These are phyloP conservation scores for Orientallactaga bullata DNA, from an alignment of 2,113 vertebrate species.

Conservation along the genomic window DNA sequence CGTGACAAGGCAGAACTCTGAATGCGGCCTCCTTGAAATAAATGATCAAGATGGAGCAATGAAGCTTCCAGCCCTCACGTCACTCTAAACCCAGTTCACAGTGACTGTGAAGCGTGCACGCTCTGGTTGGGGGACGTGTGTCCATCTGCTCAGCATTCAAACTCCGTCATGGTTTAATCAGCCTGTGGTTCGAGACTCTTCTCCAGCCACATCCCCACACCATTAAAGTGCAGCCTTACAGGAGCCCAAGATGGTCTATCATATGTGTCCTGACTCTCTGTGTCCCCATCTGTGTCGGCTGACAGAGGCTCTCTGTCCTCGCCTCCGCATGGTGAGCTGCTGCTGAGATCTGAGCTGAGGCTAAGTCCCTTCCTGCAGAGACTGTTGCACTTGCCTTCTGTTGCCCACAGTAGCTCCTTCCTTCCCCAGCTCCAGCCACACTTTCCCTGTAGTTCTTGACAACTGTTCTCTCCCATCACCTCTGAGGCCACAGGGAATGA, in stretches of 20 bases:
- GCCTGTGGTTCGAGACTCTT: neutral
- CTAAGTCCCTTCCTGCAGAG: rapidly evolving
- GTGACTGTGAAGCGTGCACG: no score
- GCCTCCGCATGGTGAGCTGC: rapidly evolving
- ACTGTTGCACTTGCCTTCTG: rapidly evolving
- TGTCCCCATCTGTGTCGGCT: rapidly evolving
- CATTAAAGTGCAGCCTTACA: rapidly evolving
- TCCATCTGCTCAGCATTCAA: rapidly evolving
- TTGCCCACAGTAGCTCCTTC: no score
- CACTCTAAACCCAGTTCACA: neutral
- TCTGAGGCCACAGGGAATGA: neutral
- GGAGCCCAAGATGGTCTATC: neutral
- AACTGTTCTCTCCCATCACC: neutral
- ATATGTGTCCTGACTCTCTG: rapidly evolving
- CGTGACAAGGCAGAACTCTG: neutral
- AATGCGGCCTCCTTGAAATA: neutral
- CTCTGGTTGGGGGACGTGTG: rapidly evolving
- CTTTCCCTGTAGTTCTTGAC: neutral
- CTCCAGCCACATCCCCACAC: neutral
- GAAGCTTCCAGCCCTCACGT: rapidly evolving
- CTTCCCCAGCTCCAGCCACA: neutral
- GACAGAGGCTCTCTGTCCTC: no score
- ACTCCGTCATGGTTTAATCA: rapidly evolving
- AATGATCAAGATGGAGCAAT: neutral
- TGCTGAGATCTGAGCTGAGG: neutral